Evolutionary conservation across 2,888 invertebrate species (phyloP), one percentile per base, ranked within the genome.

Genomic region (Ernsta delagoae): DNA sequence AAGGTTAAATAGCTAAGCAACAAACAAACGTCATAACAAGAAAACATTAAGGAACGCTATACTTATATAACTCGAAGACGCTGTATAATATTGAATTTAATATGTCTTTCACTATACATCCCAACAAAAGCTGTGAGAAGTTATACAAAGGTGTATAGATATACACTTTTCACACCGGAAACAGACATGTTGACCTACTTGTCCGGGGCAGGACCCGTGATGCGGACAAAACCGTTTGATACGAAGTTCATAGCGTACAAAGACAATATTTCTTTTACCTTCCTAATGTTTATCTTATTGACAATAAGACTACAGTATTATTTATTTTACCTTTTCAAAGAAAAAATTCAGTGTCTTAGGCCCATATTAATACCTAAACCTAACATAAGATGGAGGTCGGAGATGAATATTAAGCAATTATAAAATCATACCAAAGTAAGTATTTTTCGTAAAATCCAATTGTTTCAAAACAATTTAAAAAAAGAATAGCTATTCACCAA

Each of bases 151-250:
- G 36, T 65, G 57, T 36, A 65, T 9, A 9, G 8, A 43, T 43
- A 43, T 43, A 8, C 11, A 43, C 43, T 36, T 41, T 4, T n/a
- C 39, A 39, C 50, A 16, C 59, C 59, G 65, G 65, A 59, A 59
- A 53, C 62, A 62, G 59, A 45, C 65, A 59, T 50, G 53, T 53
- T 66, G 65, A 66, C 65, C 59, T 66, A 66, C 59, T 65, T 65
- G 65, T 66, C 59, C 59, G 59, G 59, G 31, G 41, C 65, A 53
- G 59, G 65, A 66, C 59, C 59, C 59, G 65, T 59, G 65, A 66
- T 59, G 65, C 59, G 59, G 45, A 59, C 50, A 66, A 59, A 66
- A 53, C 65, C 41, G 50, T 65, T 66, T 66, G 59, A 66, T 66
- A 59, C 50, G 65, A 66, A 39, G 53, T 66, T 43, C 53, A 66